Percentiles rank a stretch among this genome's conserved stretches.
Conservation (phyloP, 2,113 vertebrate genomes). For the Azemiops feae region DNA sequence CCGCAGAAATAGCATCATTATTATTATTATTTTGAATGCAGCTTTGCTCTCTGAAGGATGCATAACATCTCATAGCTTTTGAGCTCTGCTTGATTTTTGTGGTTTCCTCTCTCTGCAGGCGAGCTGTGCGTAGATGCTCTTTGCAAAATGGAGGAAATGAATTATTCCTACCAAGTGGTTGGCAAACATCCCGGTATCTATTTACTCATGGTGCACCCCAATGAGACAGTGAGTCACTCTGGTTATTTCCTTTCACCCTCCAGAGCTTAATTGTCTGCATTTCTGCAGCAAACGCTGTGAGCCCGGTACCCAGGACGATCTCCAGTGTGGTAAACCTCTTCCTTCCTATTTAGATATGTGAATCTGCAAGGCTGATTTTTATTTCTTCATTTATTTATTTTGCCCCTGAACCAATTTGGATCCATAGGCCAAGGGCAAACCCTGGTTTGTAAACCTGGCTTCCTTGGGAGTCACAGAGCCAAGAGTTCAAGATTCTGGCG, state of each 20-base stretch:
- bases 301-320: background rate
- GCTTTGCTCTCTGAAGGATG: background rate
- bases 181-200: constrained; percentile 84
- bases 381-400: background rate
- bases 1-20: background rate
- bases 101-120: constrained; percentile 61
- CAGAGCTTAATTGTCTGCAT: background rate
- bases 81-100: too few relatives aligned
- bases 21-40: background rate
- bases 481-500: background rate
- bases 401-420: background rate
- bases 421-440: background rate
- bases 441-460: background rate
- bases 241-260: background rate
- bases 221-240: constrained; percentile 74
- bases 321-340: background rate
- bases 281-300: too few relatives aligned
- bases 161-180: constrained; percentile 74
- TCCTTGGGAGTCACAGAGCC: background rate
- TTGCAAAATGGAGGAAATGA: constrained; percentile 75
- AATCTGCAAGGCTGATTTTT: background rate
- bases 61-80: background rate
- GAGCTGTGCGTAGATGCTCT: constrained; percentile 78
- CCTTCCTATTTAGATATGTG: background rate
- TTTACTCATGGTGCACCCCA: constrained; percentile 82